A percentile compares a stretch with the other conserved stretches of the same genome.
These are phyloP conservation scores for Myotis pilosus DNA, from an alignment of 2,797 vertebrate genomes.

Conservation along the genomic window DNA sequence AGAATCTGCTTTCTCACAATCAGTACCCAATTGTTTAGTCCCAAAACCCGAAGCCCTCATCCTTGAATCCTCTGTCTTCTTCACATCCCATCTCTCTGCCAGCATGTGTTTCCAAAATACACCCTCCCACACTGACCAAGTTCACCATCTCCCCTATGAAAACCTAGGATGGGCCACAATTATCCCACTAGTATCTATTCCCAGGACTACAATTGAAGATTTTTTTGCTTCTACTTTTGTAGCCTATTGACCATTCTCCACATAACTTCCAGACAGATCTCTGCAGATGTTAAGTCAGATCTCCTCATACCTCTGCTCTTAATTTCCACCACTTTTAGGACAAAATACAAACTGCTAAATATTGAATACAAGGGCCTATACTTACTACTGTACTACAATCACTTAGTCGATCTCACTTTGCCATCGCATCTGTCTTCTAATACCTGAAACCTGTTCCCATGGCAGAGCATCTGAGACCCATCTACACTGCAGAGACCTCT, in stretches of 20 bases:
- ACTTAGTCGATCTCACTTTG: not conserved
- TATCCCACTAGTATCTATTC: not conserved
- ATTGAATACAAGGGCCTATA: not conserved
- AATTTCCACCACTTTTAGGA: not conserved
- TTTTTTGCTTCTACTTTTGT: not conserved
- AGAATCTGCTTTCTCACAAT: not conserved
- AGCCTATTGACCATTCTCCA: not conserved
- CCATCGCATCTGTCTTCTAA: not conserved
- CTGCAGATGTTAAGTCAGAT: not conserved
- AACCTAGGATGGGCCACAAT: not conserved
- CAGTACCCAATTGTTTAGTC: not conserved
- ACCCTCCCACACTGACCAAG: not conserved
- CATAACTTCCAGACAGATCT: not conserved
- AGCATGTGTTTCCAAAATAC: not conserved
- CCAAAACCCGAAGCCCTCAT: not conserved
- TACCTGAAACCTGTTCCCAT: not conserved
- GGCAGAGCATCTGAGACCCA: not conserved
- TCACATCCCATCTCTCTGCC: not conserved
- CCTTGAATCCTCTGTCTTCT: not conserved
- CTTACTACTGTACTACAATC: accelerated
- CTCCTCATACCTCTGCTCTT: not conserved
- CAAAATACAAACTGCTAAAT: not conserved
- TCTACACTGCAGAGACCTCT: not conserved
- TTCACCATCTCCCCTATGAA: not conserved
- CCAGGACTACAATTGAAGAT: too few species aligned